These are phyloP conservation scores for Paedocypris sp. DNA, from an alignment of 2,113 vertebrate genomes.

Conservation along the genomic window DNA sequence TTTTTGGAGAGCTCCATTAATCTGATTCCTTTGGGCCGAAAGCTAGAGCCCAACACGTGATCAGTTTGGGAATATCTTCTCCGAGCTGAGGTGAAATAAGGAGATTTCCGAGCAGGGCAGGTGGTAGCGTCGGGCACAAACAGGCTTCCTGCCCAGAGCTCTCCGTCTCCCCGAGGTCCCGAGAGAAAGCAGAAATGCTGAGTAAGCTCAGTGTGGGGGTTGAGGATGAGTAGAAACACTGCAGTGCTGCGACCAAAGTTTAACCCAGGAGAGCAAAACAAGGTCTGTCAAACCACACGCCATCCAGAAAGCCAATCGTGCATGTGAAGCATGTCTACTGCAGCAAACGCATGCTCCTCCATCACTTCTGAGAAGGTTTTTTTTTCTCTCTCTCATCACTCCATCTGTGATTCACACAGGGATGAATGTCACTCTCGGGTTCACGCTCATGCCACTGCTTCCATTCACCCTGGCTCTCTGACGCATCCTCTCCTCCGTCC, in stretches of 20 bases:
- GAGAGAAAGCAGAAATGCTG: constrained; percentile 50
- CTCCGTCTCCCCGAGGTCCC: constrained; percentile 37
- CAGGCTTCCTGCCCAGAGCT: constrained; percentile 4
- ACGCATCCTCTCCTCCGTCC: not conserved
- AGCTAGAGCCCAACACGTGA: too few relatives aligned
- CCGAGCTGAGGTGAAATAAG: too few relatives aligned
- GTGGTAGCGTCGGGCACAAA: too few relatives aligned
- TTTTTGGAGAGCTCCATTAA: too few relatives aligned
- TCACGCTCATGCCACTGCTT: constrained; percentile 22
- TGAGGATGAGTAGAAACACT: constrained; percentile 41
- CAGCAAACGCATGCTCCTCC: too few relatives aligned
- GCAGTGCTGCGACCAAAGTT: constrained; percentile 52
- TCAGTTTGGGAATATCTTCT: too few relatives aligned
- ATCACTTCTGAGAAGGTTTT: constrained; percentile 19
- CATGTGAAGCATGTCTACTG: too few relatives aligned
- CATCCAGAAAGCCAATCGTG: too few relatives aligned
- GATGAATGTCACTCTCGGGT: constrained; percentile 19
- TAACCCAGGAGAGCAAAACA: constrained; percentile 30
- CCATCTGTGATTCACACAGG: constrained; percentile 44
- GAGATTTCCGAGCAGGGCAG: too few relatives aligned
- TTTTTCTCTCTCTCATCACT: constrained; percentile 38
- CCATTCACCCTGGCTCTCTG: constrained; percentile 15
- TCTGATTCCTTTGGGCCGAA: too few relatives aligned
- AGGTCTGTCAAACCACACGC: too few relatives aligned
- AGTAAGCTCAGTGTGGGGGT: constrained; percentile 46